Evolutionary conservation across 2,113 vertebrate genomes (phyloP), one percentile per base, ranked within the genome.

Genomic region (Lasiurus borealis): DNA sequence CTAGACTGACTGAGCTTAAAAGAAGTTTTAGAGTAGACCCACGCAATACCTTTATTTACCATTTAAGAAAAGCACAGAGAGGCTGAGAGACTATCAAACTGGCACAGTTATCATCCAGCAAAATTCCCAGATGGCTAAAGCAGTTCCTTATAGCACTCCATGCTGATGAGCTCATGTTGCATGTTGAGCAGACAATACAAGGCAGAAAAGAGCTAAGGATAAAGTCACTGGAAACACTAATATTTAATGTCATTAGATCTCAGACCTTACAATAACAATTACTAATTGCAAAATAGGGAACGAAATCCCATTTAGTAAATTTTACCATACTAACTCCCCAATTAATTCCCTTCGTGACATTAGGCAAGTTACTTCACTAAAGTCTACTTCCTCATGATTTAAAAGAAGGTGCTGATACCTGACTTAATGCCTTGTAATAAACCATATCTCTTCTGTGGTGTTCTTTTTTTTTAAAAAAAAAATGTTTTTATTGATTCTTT

Each of bases 211-310:
- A 69, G 44, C 40, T 50, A 77, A 68, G 29, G 16, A 5, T 73
- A 92, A 71, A 62, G 12, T 48, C 75, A 89, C 23, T 52, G 16
- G 36, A 25, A 71, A 66, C 27, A 54, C 13, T 48, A 78, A 85
- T 68, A 23, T 68, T 81, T 46, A 88, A 86, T 23, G 64, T 81
- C 44, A 64, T 66, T 71, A 91, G 71, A 66, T 66, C 75, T 81
- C 19, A 90, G 57, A 68, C 18, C 29, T 88, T 88, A 92, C 4
- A 73, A 25, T 23, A 80, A 87, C 18, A 93, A 89, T 86, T 46
- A 68, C 27, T 29, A 87, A 91, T 8, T 69, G 31, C 31, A 82
- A 96, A 87, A 90, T 85, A 77, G 0, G 10, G 8, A 81, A 52
- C 10, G 18, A 88, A 93, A 71, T n/a, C 15, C 21, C 66, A 40